Conservation (phyloP, 2,113 vertebrate species). For the Cyanoliseus patagonus region DNA sequence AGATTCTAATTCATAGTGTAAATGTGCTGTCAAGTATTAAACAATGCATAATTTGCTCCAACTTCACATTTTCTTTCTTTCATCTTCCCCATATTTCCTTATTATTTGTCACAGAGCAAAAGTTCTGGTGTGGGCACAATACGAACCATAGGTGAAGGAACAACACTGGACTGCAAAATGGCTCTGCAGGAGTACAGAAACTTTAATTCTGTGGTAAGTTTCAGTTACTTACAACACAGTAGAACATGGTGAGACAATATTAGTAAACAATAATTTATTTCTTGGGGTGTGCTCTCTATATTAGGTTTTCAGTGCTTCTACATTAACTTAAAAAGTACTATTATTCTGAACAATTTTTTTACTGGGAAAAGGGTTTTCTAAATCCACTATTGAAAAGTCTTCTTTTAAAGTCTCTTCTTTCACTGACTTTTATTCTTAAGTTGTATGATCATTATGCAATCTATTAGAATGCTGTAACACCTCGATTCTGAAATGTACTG, state of each 20-base stretch:
- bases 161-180: constrained; percentile 77
- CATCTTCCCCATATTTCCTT: background rate
- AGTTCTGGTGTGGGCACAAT: background rate
- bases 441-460: background rate
- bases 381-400: background rate
- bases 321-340: background rate
- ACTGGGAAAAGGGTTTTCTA: background rate
- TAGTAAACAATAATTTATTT: background rate
- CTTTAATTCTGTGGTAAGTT: constrained; percentile 78
- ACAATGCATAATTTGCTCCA: background rate
- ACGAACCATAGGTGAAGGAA: constrained; percentile 27
- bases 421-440: background rate
- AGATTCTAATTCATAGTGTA: background rate
- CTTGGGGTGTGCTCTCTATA: background rate
- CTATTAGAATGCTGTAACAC: background rate
- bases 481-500: background rate
- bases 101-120: constrained; percentile 61
- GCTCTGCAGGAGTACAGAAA: constrained; percentile 79
- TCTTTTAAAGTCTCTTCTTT: background rate
- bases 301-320: background rate
- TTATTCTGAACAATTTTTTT: background rate
- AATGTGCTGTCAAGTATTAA: background rate
- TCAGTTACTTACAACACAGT: background rate
- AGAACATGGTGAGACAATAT: background rate
- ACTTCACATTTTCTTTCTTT: background rate